A percentile compares a stretch with the other conserved stretches of the same genome.
phyloP scores from a whole-genome alignment of 2,888 invertebrate species.

The Torymus aiolomorphi region DNA sequence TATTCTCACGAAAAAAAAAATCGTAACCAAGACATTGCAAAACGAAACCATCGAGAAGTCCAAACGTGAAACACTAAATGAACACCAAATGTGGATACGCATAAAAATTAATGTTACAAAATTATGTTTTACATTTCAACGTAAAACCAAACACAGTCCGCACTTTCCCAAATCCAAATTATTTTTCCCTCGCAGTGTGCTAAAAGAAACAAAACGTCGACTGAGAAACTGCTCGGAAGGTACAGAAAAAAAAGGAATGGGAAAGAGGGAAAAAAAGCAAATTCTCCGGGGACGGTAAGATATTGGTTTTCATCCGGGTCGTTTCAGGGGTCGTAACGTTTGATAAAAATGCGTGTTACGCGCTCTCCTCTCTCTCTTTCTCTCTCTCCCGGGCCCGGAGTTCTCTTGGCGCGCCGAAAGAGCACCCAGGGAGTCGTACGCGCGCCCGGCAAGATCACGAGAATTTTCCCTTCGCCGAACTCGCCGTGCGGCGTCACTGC shows the following conservation, averaged over 20 bases:
- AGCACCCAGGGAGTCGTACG: constrained; percentile 73
- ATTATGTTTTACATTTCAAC: too few species aligned
- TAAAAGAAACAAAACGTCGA: constrained; percentile 53
- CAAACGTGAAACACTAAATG: too few species aligned
- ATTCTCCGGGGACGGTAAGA: constrained; percentile 73
- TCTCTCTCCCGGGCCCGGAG: constrained; percentile 63
- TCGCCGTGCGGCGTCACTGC: constrained; percentile 25
- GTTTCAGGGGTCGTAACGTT: constrained; percentile 75
- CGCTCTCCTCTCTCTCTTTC: constrained; percentile 59
- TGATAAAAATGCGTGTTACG: constrained; percentile 76
- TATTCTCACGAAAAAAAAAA: too few species aligned
- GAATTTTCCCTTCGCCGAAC: constrained; percentile 70
- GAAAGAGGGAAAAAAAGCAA: constrained; percentile 57
- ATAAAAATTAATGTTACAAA: too few species aligned
- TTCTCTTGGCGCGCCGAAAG: constrained; percentile 67
- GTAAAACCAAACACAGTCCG: not conserved
- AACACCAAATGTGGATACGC: too few species aligned
- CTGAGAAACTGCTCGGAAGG: constrained; percentile 63
- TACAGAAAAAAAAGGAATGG: constrained; percentile 6
- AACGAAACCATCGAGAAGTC: too few species aligned
- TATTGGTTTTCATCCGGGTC: constrained; percentile 76
- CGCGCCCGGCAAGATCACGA: constrained; percentile 70
- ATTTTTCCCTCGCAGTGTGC: constrained; percentile 6
- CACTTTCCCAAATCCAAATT: constrained; percentile 1
- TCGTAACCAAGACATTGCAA: too few species aligned